Evolutionary conservation across 2,113 vertebrate genomes (phyloP).

Genomic region (Cephalophus harveyi): DNA sequence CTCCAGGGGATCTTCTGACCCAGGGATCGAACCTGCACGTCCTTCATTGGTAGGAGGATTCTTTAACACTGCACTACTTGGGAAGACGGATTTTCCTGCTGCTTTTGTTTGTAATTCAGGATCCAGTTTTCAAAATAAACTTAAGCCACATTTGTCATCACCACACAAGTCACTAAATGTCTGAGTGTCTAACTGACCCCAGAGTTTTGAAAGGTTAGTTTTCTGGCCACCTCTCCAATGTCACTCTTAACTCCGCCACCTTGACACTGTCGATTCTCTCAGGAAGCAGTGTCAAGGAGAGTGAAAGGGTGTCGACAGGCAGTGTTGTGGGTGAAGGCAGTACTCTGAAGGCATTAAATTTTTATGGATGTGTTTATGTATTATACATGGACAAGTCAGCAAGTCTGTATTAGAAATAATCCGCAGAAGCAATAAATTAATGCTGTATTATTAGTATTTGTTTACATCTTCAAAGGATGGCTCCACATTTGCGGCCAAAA

Average conservation of each 20-base stretch:
- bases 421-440: conserved; percentile 72
- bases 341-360: conserved; percentile 64
- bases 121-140: neutral
- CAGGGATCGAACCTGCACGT: neutral
- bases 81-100: neutral
- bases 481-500: conserved; percentile 11
- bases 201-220: conserved; percentile 34
- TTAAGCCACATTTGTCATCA: neutral
- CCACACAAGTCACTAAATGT: neutral
- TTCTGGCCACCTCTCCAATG: neutral
- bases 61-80: neutral
- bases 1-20: neutral
- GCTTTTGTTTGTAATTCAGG: neutral
- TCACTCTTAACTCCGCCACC: neutral
- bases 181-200: neutral
- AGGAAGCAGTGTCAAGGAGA: conserved; percentile 34
- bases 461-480: conserved; percentile 60
- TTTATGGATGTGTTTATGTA: conserved; percentile 78
- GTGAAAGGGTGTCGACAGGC: conserved; percentile 15
- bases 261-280: conserved; percentile 45
- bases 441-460: conserved; percentile 65
- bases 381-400: conserved; percentile 72
- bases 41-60: neutral
- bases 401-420: conserved; percentile 76
- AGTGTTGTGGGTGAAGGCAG: neutral